Evolutionary conservation across 1,140 invertebrate genomes (phyloP), one percentile per base, ranked within the genome.

Genomic region (Leptopilina clavipes): DNA sequence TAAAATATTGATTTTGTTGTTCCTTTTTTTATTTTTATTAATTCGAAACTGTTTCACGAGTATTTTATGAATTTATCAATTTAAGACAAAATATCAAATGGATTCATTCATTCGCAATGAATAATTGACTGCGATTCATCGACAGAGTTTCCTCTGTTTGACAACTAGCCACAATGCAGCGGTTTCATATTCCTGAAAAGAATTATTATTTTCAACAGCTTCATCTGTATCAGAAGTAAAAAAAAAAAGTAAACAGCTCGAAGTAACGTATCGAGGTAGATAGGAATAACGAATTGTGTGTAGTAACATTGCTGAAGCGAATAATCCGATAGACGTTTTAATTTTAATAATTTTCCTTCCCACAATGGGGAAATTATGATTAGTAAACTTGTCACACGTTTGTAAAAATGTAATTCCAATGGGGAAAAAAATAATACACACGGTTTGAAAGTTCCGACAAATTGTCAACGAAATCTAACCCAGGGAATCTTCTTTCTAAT

Each of bases 61-160:
- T 59, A 6, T 11, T 22, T 22, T 17, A 10, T 12, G 54, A 31
- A 65, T 65, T 14, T 31, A 37, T 65, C 25, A n/a, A 65, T 31
- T 31, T 65, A 31, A 7, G 25, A 31, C 22, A 37, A 65, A 65
- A 31, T 37, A 31, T 31, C 14, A 65, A 37, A 65, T 65, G 25
- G 25, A 65, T 65, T 65, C 11, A 65, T 31, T 31, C 19, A n/a
- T 12, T 65, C 19, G 14, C 59, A 65, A 5, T 31, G 59, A 65
- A 65, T 31, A 65, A 65, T 31, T 65, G 56, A 65, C 56, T 65
- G 56, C 14, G 56, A 25, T 65, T 65, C 56, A 65, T 65, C 56
- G 19, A 65, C 19, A 25, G 3, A 12, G 5, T 65, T 22, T 22
- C 19, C 56, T 31, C 19, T 31, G 56, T 65, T 65, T 65, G 56